Evolutionary conservation across 2,888 invertebrate genomes (phyloP).

Genomic region (Hydropsyche betteni): DNA sequence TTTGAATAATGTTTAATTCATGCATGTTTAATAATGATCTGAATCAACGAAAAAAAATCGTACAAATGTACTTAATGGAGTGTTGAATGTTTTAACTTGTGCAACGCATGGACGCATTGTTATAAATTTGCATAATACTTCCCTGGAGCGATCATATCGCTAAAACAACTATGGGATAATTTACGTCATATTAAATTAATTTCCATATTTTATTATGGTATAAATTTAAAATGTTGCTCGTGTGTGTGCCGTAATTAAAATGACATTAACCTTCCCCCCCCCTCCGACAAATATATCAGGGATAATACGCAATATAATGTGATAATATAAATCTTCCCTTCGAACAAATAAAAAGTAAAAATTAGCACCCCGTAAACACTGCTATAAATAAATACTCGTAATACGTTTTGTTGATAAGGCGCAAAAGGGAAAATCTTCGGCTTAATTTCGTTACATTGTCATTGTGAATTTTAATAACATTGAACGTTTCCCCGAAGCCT

Average conservation of each 20-base stretch:
- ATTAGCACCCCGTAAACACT: no score
- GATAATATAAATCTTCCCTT: no score
- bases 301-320: conserved; percentile 13
- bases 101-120: no score
- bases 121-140: conserved; percentile 32
- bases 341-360: no score
- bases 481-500: neutral
- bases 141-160: conserved; percentile 19
- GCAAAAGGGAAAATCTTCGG: no score
- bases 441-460: neutral
- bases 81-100: neutral
- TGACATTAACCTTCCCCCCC: conserved; percentile 21
- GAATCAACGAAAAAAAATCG: no score
- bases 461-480: conserved; percentile 22
- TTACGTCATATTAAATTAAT: conserved; percentile 24
- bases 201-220: conserved; percentile 7
- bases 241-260: conserved; percentile 29
- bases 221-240: neutral
- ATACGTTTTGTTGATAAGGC: no score
- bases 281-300: conserved; percentile 22
- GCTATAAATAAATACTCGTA: no score
- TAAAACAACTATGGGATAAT: neutral
- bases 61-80: conserved; percentile 18
- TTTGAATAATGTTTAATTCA: neutral
- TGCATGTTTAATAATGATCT: no score